Conservation (phyloP, 2,888 invertebrate genomes). For the Sinodicranocentrus sp. region DNA sequence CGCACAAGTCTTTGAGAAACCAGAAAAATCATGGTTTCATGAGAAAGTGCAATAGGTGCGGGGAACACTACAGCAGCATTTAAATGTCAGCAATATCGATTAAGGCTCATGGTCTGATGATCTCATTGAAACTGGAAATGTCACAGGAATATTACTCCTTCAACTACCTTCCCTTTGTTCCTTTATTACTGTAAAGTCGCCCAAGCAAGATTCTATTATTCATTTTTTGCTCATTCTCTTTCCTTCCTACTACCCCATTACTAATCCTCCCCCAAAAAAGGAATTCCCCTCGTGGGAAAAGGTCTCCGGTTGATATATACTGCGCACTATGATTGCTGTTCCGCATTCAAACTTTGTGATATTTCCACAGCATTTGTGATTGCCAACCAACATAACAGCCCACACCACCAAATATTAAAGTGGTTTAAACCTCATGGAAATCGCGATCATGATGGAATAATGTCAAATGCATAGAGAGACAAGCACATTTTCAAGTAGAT, state of each 20-base stretch:
- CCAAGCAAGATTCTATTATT: conserved; percentile 34
- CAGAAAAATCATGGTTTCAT: not conserved
- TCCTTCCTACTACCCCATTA: not conserved
- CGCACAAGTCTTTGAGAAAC: no score
- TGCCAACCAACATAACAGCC: no score
- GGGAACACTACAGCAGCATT: conserved; percentile 59
- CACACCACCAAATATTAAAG: no score
- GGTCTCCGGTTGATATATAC: conserved; percentile 7
- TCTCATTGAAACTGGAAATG: conserved; percentile 76
- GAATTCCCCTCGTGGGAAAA: conserved; percentile 31
- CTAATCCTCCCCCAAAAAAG: not conserved
- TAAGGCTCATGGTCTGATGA: conserved; percentile 75
- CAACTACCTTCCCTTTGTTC: conserved; percentile 66
- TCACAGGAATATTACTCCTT: conserved; percentile 70
- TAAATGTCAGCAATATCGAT: conserved; percentile 76
- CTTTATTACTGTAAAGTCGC: conserved; percentile 46
- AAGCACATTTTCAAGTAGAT: no score
- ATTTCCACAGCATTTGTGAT: conserved; percentile 1
- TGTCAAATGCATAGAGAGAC: no score
- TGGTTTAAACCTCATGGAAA: no score
- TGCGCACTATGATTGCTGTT: not conserved
- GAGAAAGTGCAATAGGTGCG: not conserved
- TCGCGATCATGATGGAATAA: no score
- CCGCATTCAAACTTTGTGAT: conserved; percentile 55
- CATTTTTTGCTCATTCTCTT: conserved; percentile 41